Evolutionary conservation across 1,140 invertebrate species (phyloP).

Genomic region (Pinna nobilis): DNA sequence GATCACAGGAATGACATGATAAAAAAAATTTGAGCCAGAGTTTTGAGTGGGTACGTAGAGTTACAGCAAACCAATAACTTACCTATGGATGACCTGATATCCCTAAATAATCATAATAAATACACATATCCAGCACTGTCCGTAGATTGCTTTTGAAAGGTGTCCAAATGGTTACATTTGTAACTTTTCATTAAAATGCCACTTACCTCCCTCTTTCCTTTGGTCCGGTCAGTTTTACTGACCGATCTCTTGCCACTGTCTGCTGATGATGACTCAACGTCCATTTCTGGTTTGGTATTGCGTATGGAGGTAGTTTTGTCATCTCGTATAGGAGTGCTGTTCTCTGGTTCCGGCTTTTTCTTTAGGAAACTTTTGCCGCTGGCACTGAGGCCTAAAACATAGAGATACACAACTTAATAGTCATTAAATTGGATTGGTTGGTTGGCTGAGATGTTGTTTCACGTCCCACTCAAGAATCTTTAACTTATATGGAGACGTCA

Average conservation of each 20-base stretch:
- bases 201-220: constrained; percentile 44
- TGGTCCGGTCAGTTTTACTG: constrained; percentile 3
- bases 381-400: constrained; percentile 25
- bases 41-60: too few species aligned
- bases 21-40: too few species aligned
- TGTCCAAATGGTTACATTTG: constrained; percentile 6
- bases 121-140: constrained; percentile 19
- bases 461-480: too few species aligned
- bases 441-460: constrained; percentile 6
- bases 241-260: constrained; percentile 19
- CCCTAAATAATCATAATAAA: not conserved
- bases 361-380: constrained; percentile 62
- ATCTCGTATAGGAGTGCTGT: constrained; percentile 40
- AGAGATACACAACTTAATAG: not conserved
- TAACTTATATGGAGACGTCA: too few species aligned
- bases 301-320: constrained; percentile 13
- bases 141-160: constrained; percentile 5
- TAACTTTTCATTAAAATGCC: not conserved
- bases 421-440: constrained; percentile 20
- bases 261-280: not conserved
- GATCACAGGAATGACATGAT: too few species aligned
- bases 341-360: constrained; percentile 44
- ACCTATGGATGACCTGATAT: too few species aligned
- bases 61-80: too few species aligned
- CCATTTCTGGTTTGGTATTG: not conserved